phyloP scores from a whole-genome alignment of 2,888 invertebrate species.

The Lasioglossum vierecki region DNA sequence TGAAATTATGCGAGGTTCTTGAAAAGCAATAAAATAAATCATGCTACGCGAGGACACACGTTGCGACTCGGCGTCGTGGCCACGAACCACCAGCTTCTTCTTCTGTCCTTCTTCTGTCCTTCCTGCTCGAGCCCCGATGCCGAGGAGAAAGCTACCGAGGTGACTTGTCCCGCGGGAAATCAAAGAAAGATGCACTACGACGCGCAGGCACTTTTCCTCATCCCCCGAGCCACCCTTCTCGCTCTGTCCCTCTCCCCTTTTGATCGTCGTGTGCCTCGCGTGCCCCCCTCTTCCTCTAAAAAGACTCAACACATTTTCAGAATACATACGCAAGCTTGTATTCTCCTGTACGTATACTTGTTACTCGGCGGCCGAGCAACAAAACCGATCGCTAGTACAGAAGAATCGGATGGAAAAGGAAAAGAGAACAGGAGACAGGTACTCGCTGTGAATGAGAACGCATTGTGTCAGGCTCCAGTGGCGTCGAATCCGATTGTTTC shows the following conservation, averaged over 20 bases:
- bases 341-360: constrained; percentile 27
- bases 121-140: constrained; percentile 41
- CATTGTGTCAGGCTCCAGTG: constrained; percentile 5
- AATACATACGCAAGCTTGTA: not conserved
- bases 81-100: constrained; percentile 36
- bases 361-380: constrained; percentile 29
- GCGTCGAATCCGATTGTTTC: constrained; percentile 16
- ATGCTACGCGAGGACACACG: constrained; percentile 70
- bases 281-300: not conserved
- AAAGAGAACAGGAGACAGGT: not conserved
- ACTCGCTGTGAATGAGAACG: constrained; percentile 8
- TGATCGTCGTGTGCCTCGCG: constrained; percentile 9
- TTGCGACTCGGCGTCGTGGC: constrained; percentile 32
- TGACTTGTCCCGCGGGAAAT: constrained; percentile 79
- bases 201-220: constrained; percentile 47
- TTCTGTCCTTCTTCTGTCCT: constrained; percentile 41
- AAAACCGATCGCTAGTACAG: constrained; percentile 46
- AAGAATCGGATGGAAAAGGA: constrained; percentile 17
- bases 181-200: constrained; percentile 81
- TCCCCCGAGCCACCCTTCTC: constrained; percentile 16
- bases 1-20: constrained; percentile 73
- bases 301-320: constrained; percentile 42
- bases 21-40: constrained; percentile 77
- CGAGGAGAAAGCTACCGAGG: constrained; percentile 58
- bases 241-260: not conserved